Conservation (phyloP, 2,888 invertebrate species). For the Clunio marinus region DNA sequence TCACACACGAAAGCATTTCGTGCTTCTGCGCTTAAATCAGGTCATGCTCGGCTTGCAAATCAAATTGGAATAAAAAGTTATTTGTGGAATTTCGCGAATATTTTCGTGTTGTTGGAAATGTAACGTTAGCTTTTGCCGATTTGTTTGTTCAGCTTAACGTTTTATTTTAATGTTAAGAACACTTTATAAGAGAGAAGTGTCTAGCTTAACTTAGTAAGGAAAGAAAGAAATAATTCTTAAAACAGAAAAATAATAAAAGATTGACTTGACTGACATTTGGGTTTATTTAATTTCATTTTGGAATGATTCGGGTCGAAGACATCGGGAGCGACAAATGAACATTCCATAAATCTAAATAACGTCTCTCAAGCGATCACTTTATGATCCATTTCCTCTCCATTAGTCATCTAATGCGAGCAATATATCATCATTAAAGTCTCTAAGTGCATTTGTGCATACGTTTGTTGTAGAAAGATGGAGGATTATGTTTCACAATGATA, state of each 20-base stretch:
- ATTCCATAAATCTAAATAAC: neutral
- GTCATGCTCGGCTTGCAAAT: slow-evolving; percentile 13
- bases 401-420: slow-evolving; percentile 5
- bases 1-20: neutral
- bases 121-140: neutral
- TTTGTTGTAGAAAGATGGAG: neutral
- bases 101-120: neutral
- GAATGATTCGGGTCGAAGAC: too few relatives aligned
- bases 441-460: slow-evolving; percentile 11
- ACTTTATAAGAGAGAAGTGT: too few relatives aligned
- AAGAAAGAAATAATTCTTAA: too few relatives aligned
- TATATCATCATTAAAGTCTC: slow-evolving; percentile 9
- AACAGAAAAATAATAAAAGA: too few relatives aligned
- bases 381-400: slow-evolving; percentile 9
- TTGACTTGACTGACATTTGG: too few relatives aligned
- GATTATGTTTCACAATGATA: slow-evolving; percentile 23
- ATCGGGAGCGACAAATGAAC: too few relatives aligned
- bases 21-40: neutral
- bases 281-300: too few relatives aligned
- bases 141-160: neutral
- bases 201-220: too few relatives aligned
- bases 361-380: neutral
- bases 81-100: neutral
- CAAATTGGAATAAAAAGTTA: neutral
- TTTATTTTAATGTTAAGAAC: too few relatives aligned